phyloP scores from a whole-genome alignment of 2,113 vertebrate genomes.

The Circaetus gallicus region DNA sequence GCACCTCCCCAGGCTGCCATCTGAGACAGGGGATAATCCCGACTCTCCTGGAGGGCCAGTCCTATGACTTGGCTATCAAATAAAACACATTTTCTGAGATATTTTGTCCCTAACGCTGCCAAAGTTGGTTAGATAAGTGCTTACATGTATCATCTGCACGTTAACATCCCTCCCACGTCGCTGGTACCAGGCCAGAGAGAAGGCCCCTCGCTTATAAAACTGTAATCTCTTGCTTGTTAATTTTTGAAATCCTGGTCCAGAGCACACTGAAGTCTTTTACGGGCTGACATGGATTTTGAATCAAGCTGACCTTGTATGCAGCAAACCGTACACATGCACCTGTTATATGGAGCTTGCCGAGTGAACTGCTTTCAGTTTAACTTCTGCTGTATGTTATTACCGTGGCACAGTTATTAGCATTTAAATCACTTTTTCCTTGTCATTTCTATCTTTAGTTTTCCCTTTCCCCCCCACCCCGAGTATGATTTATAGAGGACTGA shows the following conservation, averaged over 20 bases:
- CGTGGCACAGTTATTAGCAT: not conserved
- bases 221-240: not conserved
- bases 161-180: not conserved
- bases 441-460: not conserved
- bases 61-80: not conserved
- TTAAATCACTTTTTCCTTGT: not conserved
- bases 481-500: not conserved
- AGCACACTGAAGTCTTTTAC: not conserved
- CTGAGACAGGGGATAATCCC: not conserved
- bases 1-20: not conserved
- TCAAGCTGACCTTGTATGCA: not conserved
- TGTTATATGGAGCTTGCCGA: not conserved
- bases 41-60: not conserved
- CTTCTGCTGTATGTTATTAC: not conserved
- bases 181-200: not conserved
- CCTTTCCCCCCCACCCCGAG: accelerated
- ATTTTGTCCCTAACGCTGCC: not conserved
- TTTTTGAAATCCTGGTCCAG: not conserved
- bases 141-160: not conserved
- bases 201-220: accelerated
- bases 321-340: not conserved
- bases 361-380: not conserved
- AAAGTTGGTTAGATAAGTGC: not conserved
- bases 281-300: not conserved
- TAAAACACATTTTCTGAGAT: not conserved